phyloP scores from a whole-genome alignment of 2,888 invertebrate genomes.

The Drosophila sordidula region DNA sequence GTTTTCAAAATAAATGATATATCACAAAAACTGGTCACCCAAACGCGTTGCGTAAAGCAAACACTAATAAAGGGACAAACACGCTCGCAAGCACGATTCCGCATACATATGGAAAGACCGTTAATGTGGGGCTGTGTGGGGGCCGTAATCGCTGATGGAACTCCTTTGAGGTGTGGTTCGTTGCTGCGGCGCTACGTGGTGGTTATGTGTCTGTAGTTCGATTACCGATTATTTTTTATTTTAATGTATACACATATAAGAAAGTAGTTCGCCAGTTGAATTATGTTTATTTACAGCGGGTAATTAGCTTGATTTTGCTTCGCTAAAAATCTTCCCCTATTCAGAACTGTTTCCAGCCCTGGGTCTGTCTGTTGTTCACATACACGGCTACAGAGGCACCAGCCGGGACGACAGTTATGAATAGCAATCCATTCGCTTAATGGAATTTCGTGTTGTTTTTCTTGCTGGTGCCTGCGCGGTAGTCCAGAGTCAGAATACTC shows the following conservation, averaged over 20 bases:
- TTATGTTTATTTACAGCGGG: not conserved
- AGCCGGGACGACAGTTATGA: constrained; percentile 65
- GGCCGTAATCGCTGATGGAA: constrained; percentile 21
- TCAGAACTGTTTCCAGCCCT: constrained; percentile 9
- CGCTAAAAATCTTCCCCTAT: not conserved
- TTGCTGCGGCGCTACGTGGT: not conserved
- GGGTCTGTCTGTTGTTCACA: constrained; percentile 1
- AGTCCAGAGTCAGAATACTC: constrained; percentile 22
- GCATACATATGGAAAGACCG: not conserved
- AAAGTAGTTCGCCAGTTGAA: not conserved
- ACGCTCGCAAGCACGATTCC: constrained; percentile 10
- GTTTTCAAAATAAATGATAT: constrained; percentile 74
- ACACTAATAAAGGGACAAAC: constrained; percentile 18
- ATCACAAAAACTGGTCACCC: constrained; percentile 76
- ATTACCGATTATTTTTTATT: constrained; percentile 3
- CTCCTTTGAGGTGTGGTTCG: constrained; percentile 16
- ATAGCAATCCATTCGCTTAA: constrained; percentile 76
- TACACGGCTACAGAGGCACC: constrained; percentile 10
- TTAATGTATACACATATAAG: not conserved
- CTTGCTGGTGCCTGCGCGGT: constrained; percentile 48
- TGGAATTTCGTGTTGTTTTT: constrained; percentile 74
- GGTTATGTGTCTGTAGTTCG: not conserved
- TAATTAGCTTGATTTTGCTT: not conserved
- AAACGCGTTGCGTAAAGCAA: constrained; percentile 56
- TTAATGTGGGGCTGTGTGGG: not conserved